Evolutionary conservation across 2,113 vertebrate genomes (phyloP), one percentile per base, ranked within the genome.

Genomic region (Cyprinus carpio): DNA sequence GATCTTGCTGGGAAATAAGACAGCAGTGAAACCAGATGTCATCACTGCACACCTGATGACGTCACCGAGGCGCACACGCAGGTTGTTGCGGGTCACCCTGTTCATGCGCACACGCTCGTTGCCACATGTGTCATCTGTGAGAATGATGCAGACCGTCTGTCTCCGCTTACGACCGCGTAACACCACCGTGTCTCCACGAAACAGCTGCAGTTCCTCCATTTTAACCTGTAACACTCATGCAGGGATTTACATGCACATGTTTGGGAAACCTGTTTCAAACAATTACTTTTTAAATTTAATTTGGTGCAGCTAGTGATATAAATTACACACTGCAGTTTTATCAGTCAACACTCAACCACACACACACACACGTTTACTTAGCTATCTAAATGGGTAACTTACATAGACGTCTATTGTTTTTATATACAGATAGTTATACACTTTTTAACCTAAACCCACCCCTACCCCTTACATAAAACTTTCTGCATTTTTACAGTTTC

Each of bases 191-290:
- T 93, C 92, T 0, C 92, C 92, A 0, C 92, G 92, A 76, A 93
- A 93, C 67, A 93, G 75, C 87, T 93, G 91, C 81, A 93, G 87
- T 85, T 93, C 91, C 81, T 93, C 92, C 89, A 92, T 93, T 83
- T 93, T 93, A 1, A 51, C 84, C 92, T 93, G 87, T 18, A 56
- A 62, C 43, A 46, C 43, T 12, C 43, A 46, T 46, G 31, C 15
- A 43, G 12, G 10, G 9, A 69, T 29, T 80, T 72, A 43, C 8
- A 49, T 16, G 64, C 2, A 46, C 43, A 12, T 46, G 10, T 46
- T 46, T 46, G 10, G 11, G 43, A 46, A 46, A 46, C 2, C 1
- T 43, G 40, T 43, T 43, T 43, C 1, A 10, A 43, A 10, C 43
- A 46, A 46, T 46, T 11, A 12, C 3, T 46, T 46, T 43, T 46